Percentiles rank a stretch among this genome's conserved stretches.
Evolutionary conservation across 2,797 vertebrate species (phyloP).

Genomic region (Anableps anableps): DNA sequence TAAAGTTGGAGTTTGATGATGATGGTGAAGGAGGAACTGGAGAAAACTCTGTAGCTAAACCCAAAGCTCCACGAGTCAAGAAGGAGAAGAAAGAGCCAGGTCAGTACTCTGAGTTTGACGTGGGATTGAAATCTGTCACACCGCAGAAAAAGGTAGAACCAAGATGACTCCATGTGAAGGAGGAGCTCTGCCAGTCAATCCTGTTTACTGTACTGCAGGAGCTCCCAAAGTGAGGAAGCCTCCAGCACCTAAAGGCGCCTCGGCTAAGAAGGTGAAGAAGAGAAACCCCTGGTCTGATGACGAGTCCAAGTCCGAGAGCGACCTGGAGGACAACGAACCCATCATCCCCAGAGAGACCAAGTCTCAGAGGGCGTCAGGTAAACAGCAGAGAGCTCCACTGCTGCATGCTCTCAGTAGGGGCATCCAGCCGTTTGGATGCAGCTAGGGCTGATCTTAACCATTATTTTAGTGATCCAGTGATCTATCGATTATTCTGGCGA

Average conservation of each 20-base stretch:
- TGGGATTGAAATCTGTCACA: background rate
- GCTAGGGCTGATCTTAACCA: too few species aligned
- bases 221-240: conserved; percentile 87
- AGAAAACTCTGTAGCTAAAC: conserved; percentile 81
- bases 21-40: conserved; percentile 85
- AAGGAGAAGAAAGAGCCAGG: conserved; percentile 95
- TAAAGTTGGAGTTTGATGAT: conserved; percentile 94
- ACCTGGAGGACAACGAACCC: conserved; percentile 88
- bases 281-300: conserved; percentile 98
- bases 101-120: conserved; percentile 56
- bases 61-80: conserved; percentile 86
- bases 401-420: background rate
- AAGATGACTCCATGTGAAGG: background rate
- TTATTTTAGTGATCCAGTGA: too few species aligned
- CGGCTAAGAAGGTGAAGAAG: conserved; percentile 92
- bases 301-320: conserved; percentile 92
- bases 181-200: background rate
- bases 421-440: too few species aligned
- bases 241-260: conserved; percentile 78
- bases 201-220: conserved; percentile 57
- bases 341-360: conserved; percentile 93
- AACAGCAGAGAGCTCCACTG: background rate
- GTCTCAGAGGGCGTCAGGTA: conserved; percentile 94
- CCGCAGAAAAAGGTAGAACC: too few species aligned
- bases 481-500: too few species aligned